Base-by-base conservation (phyloP, 2,888 invertebrate genomes). In the Calameuta filiformis region DNA sequence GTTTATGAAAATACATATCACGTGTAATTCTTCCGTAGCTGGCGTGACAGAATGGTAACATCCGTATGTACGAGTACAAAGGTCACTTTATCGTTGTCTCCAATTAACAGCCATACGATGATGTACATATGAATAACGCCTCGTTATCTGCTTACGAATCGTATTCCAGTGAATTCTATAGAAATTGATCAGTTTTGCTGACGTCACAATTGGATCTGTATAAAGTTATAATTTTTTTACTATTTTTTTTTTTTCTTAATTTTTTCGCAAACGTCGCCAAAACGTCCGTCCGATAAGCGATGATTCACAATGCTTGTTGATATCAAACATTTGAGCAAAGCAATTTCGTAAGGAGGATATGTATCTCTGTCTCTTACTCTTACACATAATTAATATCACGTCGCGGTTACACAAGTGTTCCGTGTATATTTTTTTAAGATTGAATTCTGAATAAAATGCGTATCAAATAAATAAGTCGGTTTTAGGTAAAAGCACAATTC, bases 401-500 rank as follows among this genome's bases (percentile, higher is more conserved):
- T 23, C 6, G 40, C 56, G 56, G 9, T 9, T 23, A 23, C 56
- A 56, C 56, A 56, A 56, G 56, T 56, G 56, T 9, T 23, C 23
- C 56, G 9, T 23, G 56, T 56, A 23, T 56, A 2, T 56, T 56
- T 6, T 56, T 23, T 4, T 1, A 35, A 35, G 23, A 9, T 56
- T 23, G 6, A 56, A 56, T 9, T 9, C 23, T 2, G 56, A 56
- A 9, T 23, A 56, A 0, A 56, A 23, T 23, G 56, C 56, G 9
- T 9, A 56, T 56, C 1, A 56, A 56, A 56, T 56, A 56, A 23
- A 40, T 6, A 40, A 15, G 40, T 23, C 1, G 15, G 0, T 40
- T 6, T 40, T 15, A 0, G 2, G 0, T 0, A 1, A 40, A 9
- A 56, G 56, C 2, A 23, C 0, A 9, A 56, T 56, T 56, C 2